phyloP scores from a whole-genome alignment of 2,113 vertebrate genomes.

The Gambusia holbrooki region DNA sequence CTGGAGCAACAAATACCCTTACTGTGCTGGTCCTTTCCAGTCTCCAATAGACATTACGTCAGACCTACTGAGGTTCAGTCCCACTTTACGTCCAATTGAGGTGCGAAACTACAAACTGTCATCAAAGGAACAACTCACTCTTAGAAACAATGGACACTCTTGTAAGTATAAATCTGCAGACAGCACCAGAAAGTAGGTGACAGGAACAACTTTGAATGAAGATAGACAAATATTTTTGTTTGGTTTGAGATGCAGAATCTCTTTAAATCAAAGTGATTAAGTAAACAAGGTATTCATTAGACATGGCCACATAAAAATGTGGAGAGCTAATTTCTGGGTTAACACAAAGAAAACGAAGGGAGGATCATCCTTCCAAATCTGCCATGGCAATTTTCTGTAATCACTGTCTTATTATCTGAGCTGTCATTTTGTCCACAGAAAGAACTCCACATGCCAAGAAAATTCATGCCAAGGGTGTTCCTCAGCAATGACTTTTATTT shows the following conservation, averaged over 20 bases:
- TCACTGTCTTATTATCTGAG: conserved; percentile 71
- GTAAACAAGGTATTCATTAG: conserved; percentile 29
- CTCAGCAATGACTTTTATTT: conserved; percentile 6
- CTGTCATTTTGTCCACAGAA: conserved; percentile 42
- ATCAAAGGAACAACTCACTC: conserved; percentile 79
- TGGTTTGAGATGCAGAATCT: background rate
- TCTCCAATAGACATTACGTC: conserved; percentile 91
- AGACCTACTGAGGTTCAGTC: conserved; percentile 86
- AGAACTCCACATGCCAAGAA: conserved; percentile 31
- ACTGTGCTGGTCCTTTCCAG: conserved; percentile 89
- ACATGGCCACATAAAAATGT: conserved; percentile 22
- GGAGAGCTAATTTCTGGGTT: conserved; percentile 49
- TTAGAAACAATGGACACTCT: conserved; percentile 93
- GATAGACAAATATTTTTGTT: conserved; percentile 4
- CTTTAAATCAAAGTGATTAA: conserved; percentile 14
- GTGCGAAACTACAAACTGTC: conserved; percentile 87
- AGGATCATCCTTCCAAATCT: conserved; percentile 54
- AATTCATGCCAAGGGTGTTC: conserved; percentile 30
- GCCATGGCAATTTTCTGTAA: conserved; percentile 71
- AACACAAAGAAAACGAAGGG: conserved; percentile 64
- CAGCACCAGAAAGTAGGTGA: background rate
- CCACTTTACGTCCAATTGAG: conserved; percentile 83
- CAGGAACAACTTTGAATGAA: background rate
- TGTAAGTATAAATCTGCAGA: conserved; percentile 77
- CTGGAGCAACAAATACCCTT: conserved; percentile 87